Evolutionary conservation across 37 sponge, comb jelly and placozoan genomes (phyloP).

Genomic region (Haliclona indistincta): DNA sequence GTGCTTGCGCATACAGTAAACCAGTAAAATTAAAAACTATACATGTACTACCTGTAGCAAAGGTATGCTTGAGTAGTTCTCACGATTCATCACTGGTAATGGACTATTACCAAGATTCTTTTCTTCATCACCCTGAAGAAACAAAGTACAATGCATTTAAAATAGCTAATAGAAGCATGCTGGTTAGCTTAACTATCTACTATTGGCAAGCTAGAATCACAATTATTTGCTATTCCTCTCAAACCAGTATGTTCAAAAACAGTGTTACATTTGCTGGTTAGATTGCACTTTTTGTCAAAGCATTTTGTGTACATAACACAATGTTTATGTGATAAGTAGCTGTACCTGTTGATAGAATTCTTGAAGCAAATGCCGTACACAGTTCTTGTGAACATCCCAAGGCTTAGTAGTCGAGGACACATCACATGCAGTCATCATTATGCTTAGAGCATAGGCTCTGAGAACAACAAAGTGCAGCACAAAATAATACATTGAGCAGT

Average conservation of each 20-base stretch:
- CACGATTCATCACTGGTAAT: slow-evolving; percentile 62
- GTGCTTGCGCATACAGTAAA: not conserved
- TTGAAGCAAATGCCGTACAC: slow-evolving; percentile 25
- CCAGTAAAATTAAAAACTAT: not conserved
- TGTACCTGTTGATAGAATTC: slow-evolving; percentile 72
- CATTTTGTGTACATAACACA: too few species aligned
- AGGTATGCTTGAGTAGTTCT: slow-evolving; percentile 14
- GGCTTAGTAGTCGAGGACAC: slow-evolving; percentile 48
- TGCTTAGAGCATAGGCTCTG: too few species aligned
- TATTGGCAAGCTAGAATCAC: too few species aligned
- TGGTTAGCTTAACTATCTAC: too few species aligned
- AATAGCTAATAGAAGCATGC: not conserved
- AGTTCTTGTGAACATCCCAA: slow-evolving; percentile 52
- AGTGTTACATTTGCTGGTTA: too few species aligned
- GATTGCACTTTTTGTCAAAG: too few species aligned
- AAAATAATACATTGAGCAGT: too few species aligned
- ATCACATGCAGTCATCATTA: slow-evolving; percentile 67
- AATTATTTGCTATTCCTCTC: too few species aligned
- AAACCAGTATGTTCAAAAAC: too few species aligned
- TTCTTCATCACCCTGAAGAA: slow-evolving; percentile 71
- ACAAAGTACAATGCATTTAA: not conserved
- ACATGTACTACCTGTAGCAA: slow-evolving; percentile 6
- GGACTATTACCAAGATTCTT: slow-evolving; percentile 51
- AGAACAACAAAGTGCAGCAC: too few species aligned
- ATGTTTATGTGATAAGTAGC: not conserved